phyloP scores from a whole-genome alignment of 2,797 vertebrate species.

The Crenichthys baileyi region DNA sequence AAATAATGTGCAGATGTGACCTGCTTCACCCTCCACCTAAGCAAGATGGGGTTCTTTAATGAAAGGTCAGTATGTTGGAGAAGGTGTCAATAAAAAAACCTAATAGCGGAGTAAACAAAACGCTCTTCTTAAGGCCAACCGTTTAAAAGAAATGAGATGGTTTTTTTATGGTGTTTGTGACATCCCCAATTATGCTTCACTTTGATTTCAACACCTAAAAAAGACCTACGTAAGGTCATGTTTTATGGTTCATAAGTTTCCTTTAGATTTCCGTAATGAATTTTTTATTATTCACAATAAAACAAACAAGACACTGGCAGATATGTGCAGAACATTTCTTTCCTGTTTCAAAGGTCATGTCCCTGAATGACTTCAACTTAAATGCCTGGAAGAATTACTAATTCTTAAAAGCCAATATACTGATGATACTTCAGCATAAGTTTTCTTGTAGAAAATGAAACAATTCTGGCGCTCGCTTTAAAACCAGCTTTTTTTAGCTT shows the following conservation, averaged over 20 bases:
- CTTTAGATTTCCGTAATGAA: background rate
- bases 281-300: background rate
- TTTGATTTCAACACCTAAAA: background rate
- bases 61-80: conserved; percentile 1
- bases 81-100: conserved; percentile 6
- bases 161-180: background rate
- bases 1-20: background rate
- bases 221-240: background rate
- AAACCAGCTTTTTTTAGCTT: conserved; percentile 12
- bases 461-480: conserved; percentile 13
- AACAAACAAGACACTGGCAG: background rate
- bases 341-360: background rate
- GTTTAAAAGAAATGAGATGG: conserved; percentile 17
- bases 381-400: background rate
- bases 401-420: conserved; percentile 9
- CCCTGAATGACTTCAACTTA: background rate
- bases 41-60: conserved; percentile 5
- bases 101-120: conserved; percentile 26
- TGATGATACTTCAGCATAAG: background rate
- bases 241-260: background rate
- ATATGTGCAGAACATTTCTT: background rate
- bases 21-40: background rate
- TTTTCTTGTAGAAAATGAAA: conserved; percentile 10
- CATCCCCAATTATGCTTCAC: background rate
- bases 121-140: conserved; percentile 20